A percentile compares a stretch with the other conserved stretches of the same genome.
phyloP scores from a whole-genome alignment of 2,888 invertebrate genomes.

The Acronicta psi region DNA sequence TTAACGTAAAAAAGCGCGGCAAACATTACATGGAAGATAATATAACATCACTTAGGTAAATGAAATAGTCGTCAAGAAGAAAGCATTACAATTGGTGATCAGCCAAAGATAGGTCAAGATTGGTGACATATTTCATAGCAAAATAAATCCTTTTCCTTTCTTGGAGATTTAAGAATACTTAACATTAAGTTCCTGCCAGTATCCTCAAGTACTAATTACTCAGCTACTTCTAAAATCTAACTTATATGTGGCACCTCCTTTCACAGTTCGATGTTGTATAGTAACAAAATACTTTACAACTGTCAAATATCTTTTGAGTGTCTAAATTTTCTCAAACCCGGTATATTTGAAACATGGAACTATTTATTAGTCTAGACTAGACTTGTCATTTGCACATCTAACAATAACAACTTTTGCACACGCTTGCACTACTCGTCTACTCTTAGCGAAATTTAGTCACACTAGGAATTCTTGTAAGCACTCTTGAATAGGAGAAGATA shows the following conservation, averaged over 20 bases:
- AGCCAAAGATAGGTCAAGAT: background rate
- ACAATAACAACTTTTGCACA: too few species aligned
- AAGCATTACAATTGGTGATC: constrained; percentile 5
- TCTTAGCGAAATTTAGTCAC: too few species aligned
- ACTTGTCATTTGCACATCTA: too few species aligned
- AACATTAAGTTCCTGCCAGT: constrained; percentile 43
- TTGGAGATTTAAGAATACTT: too few species aligned
- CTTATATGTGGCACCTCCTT: constrained; percentile 69
- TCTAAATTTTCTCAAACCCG: constrained; percentile 47
- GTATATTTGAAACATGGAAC: background rate
- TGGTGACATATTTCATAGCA: background rate
- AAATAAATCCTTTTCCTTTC: background rate
- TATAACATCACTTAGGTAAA: background rate
- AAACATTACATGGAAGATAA: too few species aligned
- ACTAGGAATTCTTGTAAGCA: too few species aligned
- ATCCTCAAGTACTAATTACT: constrained; percentile 58
- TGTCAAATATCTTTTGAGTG: constrained; percentile 52
- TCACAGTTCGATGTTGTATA: constrained; percentile 73
- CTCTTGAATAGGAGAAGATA: too few species aligned
- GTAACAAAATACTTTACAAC: constrained; percentile 40
- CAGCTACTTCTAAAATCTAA: constrained; percentile 64
- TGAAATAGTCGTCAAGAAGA: too few species aligned
- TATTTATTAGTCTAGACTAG: too few species aligned
- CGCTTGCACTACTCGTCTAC: too few species aligned
- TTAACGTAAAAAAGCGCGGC: too few species aligned